These are phyloP conservation scores for Climacteris rufus DNA, from an alignment of 2,113 vertebrate species.

Conservation along the genomic window DNA sequence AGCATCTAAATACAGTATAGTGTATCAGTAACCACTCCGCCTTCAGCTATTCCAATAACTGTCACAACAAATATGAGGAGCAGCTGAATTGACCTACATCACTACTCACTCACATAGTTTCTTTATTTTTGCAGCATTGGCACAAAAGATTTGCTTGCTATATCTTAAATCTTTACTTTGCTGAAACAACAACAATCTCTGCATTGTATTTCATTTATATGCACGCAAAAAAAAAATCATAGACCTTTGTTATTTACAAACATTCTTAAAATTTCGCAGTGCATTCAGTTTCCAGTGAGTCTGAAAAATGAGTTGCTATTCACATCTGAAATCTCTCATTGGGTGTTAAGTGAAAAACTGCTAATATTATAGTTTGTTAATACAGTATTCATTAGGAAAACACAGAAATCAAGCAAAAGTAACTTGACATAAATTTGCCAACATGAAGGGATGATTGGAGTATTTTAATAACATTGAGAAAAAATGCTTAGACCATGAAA, in stretches of 20 bases:
- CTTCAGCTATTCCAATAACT: conserved; percentile 32
- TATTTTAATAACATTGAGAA: neutral
- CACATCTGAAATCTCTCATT: neutral
- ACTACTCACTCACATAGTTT: neutral
- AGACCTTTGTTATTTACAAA: neutral
- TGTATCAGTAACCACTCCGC: neutral
- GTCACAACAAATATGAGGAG: conserved; percentile 25
- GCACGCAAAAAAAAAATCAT: neutral
- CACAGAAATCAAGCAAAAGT: neutral
- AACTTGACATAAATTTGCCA: neutral
- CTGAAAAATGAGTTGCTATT: neutral
- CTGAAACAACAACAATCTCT: neutral
- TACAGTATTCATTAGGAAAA: neutral
- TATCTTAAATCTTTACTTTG: neutral
- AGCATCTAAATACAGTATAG: neutral
- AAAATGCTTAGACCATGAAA: neutral
- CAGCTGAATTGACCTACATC: conserved; percentile 27
- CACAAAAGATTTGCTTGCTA: neutral
- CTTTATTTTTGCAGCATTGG: neutral
- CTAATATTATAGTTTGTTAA: neutral
- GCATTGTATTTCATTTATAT: neutral
- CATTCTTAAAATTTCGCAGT: neutral
- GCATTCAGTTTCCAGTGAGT: neutral
- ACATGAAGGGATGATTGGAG: neutral
- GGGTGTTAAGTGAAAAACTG: neutral